Base-by-base conservation (phyloP, 2,888 invertebrate species). In the Balanococcus diminutus region DNA sequence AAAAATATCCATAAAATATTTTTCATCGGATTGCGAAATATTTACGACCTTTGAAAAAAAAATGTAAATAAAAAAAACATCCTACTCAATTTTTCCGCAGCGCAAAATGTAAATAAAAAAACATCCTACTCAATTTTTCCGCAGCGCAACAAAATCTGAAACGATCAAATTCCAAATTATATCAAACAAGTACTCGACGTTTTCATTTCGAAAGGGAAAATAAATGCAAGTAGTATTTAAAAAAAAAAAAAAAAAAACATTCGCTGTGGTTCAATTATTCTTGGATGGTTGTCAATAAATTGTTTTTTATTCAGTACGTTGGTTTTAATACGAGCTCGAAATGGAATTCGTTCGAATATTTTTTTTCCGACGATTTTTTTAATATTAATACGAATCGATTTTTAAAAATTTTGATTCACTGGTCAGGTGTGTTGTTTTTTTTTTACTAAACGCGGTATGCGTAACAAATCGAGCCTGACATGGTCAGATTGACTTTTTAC, bases 41-140 rank as follows among this genome's bases (percentile, higher is more conserved):
- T 67, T 67, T 67, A 67, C 67, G 67, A 67, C 11, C 61, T 67
- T 67, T 67, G n/a, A 14, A 61, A 61, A 28, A 67, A 67, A 67
- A 67, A 28, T 28, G 28, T 0, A 28, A 46, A 46, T 9, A 46
- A 46, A 36, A 56, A 56, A 56, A 56, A n/a, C 51, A n/a, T 51
- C 67, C 25, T 28, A 67, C 67, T 28, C 11, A 22, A 61, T 67
- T 67, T 67, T 31, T 28, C 67, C 28, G 14, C 28, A 67, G 28
- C n/a, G n/a, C 25, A 67, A 25, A 67, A 6, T 67, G 16, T n/a
- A 67, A 67, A 56, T 56, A 19, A 11, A 56, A 56, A 56, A 28
- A 67, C 67, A 56, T 28, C 28, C 3, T 28, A 67, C 28, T 67
- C 28, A 16, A 67, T 3, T 14, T 28, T 67, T 56, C 22, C 6